Evolutionary conservation across 2,888 invertebrate genomes (phyloP).

Genomic region (Brachylomia viminalis): DNA sequence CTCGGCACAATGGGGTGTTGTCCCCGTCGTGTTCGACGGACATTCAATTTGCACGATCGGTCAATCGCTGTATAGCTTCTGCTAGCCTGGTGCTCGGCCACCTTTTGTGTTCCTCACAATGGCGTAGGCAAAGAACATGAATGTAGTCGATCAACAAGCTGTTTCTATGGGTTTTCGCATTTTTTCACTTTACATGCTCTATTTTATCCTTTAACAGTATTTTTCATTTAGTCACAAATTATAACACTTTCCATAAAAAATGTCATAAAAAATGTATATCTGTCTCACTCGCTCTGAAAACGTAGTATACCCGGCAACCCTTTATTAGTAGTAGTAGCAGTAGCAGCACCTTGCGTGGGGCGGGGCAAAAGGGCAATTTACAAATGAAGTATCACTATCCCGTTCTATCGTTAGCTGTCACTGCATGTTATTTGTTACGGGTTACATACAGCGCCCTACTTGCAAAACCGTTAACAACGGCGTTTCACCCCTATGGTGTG

Average conservation of each 20-base stretch:
- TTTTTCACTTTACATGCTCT: slow-evolving; percentile 48
- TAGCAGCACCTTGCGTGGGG: slow-evolving; percentile 14
- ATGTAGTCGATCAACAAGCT: slow-evolving; percentile 70
- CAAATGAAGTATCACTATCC: slow-evolving; percentile 31
- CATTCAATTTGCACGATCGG: slow-evolving; percentile 88
- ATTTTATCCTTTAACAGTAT: neutral
- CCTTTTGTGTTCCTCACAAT: slow-evolving; percentile 84
- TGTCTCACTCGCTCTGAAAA: slow-evolving; percentile 2
- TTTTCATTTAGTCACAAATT: neutral
- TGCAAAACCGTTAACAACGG: slow-evolving; percentile 72
- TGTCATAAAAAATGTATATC: neutral
- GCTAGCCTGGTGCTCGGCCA: slow-evolving; percentile 80
- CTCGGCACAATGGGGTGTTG: slow-evolving; percentile 82
- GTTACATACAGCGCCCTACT: slow-evolving; percentile 19
- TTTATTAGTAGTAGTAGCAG: too few species aligned
- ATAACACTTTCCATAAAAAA: too few species aligned
- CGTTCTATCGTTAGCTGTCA: slow-evolving; percentile 49
- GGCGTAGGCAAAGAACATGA: slow-evolving; percentile 77
- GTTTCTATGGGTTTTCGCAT: slow-evolving; percentile 55
- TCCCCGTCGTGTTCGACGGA: slow-evolving; percentile 82
- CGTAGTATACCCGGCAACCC: too few species aligned
- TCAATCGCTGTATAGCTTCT: slow-evolving; percentile 84
- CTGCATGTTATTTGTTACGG: slow-evolving; percentile 41
- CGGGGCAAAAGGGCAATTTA: slow-evolving; percentile 6
- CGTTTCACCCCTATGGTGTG: slow-evolving; percentile 82